Evolutionary conservation across 64 coral and sea anemone species (phyloP).

Genomic region (Platygyra sinensis): DNA sequence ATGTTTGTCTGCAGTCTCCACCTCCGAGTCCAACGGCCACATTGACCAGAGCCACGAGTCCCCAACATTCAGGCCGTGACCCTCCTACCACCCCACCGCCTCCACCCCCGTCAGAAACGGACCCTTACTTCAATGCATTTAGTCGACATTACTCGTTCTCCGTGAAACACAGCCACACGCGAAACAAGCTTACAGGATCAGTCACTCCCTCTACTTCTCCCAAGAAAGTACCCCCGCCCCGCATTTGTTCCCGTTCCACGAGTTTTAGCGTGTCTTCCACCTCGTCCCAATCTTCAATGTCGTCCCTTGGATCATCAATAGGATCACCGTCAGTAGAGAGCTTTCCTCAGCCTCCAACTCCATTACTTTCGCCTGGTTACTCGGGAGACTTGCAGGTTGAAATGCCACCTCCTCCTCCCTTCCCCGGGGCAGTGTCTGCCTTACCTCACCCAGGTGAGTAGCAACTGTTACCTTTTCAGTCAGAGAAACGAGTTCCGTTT

Average conservation of each 20-base stretch:
- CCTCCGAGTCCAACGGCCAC: constrained; percentile 86
- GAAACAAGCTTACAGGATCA: constrained; percentile 33
- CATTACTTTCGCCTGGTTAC: constrained; percentile 50
- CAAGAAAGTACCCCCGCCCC: constrained; percentile 53
- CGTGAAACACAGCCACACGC: constrained; percentile 75
- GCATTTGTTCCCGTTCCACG: constrained; percentile 57
- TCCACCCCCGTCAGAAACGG: constrained; percentile 78
- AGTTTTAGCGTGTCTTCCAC: constrained; percentile 93
- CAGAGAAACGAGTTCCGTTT: too few relatives aligned
- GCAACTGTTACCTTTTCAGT: too few relatives aligned
- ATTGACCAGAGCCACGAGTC: constrained; percentile 43
- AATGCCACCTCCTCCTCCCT: constrained; percentile 81
- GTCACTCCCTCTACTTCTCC: constrained; percentile 61
- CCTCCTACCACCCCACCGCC: constrained; percentile 89
- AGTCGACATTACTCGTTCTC: constrained; percentile 94
- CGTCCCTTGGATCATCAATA: constrained; percentile 72
- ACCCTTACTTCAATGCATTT: constrained; percentile 88
- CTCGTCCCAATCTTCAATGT: constrained; percentile 85
- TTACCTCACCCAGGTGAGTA: constrained; percentile 55
- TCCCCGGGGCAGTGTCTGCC: constrained; percentile 78
- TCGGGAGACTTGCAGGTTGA: constrained; percentile 54
- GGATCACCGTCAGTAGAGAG: constrained; percentile 86
- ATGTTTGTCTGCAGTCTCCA: constrained; percentile 54
- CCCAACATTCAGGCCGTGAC: constrained; percentile 40
- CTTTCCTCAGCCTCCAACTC: constrained; percentile 80